Evolutionary conservation across 37 sponge, comb jelly and placozoan genomes (phyloP).

Genomic region (Cladorhizidae sp.): DNA sequence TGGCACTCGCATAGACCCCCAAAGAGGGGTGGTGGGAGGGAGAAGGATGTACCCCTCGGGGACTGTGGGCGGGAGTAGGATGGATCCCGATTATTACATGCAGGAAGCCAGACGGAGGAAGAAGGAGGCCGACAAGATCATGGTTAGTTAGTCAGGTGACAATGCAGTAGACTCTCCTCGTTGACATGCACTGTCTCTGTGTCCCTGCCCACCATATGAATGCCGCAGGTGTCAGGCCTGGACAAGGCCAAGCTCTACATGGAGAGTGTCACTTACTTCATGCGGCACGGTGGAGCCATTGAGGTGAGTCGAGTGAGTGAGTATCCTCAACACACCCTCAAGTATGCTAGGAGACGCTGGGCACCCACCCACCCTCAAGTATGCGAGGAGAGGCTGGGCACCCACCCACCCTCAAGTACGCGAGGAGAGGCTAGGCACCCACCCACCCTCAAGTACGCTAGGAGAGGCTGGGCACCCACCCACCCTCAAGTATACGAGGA

Average conservation of each 20-base stretch:
- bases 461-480: too few relatives aligned
- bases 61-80: not conserved
- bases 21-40: not conserved
- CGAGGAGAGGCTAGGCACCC: too few relatives aligned
- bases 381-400: too few relatives aligned
- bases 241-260: conserved; percentile 58
- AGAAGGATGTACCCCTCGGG: not conserved
- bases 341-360: too few relatives aligned
- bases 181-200: too few relatives aligned
- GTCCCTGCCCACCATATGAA: too few relatives aligned
- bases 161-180: too few relatives aligned
- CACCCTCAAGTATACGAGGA: too few relatives aligned
- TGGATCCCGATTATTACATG: conserved; percentile 10
- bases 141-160: conserved; percentile 11
- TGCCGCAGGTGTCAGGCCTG: conserved; percentile 30
- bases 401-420: too few relatives aligned
- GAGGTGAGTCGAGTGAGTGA: conserved; percentile 38
- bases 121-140: conserved; percentile 47
- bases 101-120: conserved; percentile 51
- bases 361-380: too few relatives aligned
- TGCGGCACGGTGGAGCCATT: conserved; percentile 56
- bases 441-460: too few relatives aligned
- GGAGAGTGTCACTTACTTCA: conserved; percentile 61
- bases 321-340: too few relatives aligned
- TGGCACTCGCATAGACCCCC: not conserved